Evolutionary conservation across 2,113 vertebrate species (phyloP), one percentile per base, ranked within the genome.

Genomic region (Struthidea cinerea): DNA sequence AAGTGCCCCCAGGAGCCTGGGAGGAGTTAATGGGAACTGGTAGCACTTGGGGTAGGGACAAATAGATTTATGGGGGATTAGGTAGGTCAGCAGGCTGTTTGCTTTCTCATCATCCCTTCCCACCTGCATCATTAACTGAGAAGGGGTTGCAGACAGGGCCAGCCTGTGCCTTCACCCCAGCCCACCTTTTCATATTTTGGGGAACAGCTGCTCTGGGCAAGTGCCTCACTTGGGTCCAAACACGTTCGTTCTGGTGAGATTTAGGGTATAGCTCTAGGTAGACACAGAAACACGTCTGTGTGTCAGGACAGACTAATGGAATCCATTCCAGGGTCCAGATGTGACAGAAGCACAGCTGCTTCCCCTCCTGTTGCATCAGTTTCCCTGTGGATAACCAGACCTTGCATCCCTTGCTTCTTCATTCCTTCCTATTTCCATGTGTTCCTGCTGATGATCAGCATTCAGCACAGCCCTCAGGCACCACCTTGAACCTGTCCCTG

Each of bases 221-320:
- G 42, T 16, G 33, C 33, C 33, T 90, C 53, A 21, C 55, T 22
- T 42, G 50, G 13, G 21, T 32, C 42, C 13, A 21, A 65, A 57
- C 65, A 14, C 3, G 1, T 26, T 59, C 0, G 0, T 65, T 65
- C 59, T 49, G 39, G 26, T 41, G 60, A 70, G 56, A 67, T 53
- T 42, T 10, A 47, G 68, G 24, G 22, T 39, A 5, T 0, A 63
- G 35, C 20, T 70, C 7, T 16, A 42, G 28, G 11, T 2, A 17
- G 27, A 14, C 26, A 12, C 3, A 91, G 28, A 13, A 23, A 24
- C 1, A 14, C 0, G 2, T n/a, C 41, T 55, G 39, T 15, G 33
- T 46, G n/a, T 71, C 26, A 69, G 32, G 55, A 39, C 11, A 67
- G 46, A 26, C 28, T 23, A 10, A 63, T 30, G 71, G 37, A 44